Conservation (phyloP, 1,140 invertebrate species). For the Habropoda laboriosa region DNA sequence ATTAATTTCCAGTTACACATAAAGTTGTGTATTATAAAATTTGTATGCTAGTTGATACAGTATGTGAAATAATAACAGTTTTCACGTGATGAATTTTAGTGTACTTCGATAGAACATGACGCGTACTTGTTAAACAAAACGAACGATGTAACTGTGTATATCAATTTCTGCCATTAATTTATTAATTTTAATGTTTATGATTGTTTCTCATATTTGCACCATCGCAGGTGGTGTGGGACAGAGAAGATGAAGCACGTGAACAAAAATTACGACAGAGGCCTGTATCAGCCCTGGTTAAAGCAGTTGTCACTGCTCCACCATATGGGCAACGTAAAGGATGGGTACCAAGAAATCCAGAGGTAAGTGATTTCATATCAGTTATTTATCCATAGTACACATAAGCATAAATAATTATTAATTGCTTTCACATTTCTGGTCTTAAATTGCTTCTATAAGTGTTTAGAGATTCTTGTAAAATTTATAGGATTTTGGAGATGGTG, state of each 20-base stretch:
- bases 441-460: slow-evolving; percentile 1
- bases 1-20: background rate
- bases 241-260: slow-evolving; percentile 91
- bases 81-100: background rate
- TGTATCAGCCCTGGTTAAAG: slow-evolving; percentile 89
- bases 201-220: slow-evolving; percentile 82
- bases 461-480: background rate
- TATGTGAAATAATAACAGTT: background rate
- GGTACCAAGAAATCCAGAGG: slow-evolving; percentile 93
- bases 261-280: slow-evolving; percentile 84
- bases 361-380: slow-evolving; percentile 79
- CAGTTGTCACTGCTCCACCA: slow-evolving; percentile 93
- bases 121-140: background rate
- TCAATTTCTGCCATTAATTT: background rate
- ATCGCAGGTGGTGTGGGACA: slow-evolving; percentile 91
- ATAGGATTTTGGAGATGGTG: slow-evolving; percentile 95
- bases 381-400: background rate
- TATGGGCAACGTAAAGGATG: slow-evolving; percentile 98
- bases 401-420: background rate
- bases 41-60: too few species aligned
- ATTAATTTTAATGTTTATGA: background rate
- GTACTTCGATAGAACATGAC: background rate
- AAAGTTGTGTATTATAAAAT: background rate
- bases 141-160: background rate
- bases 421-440: background rate